These are phyloP conservation scores for Adineta ricciae DNA, from an alignment of 2,888 invertebrate species.

Conservation along the genomic window DNA sequence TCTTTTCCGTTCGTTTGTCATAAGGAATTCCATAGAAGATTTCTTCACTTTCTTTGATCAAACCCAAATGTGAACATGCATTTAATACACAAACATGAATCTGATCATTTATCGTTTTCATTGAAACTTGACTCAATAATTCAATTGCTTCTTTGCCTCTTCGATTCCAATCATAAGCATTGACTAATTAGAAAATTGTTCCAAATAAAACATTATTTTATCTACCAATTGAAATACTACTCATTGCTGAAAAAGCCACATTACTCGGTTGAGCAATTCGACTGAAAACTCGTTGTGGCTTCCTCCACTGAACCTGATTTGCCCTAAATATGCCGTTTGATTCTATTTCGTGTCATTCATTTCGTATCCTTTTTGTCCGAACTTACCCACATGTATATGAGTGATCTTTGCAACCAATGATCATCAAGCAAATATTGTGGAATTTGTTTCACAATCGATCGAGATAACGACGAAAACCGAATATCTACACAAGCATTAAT, in stretches of 20 bases:
- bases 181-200: neutral
- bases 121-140: neutral
- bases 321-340: neutral
- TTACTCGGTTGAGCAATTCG: neutral
- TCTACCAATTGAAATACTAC: neutral
- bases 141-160: no score
- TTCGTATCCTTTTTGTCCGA: neutral
- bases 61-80: conserved; percentile 1
- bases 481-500: neutral
- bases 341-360: neutral
- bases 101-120: neutral
- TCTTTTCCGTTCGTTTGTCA: neutral
- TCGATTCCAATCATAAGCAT: neutral
- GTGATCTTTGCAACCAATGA: neutral
- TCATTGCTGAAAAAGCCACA: neutral
- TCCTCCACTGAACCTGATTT: neutral
- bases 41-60: neutral
- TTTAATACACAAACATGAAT: conserved; percentile 18
- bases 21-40: neutral
- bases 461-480: neutral
- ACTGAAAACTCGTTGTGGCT: neutral
- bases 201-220: no score
- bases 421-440: neutral
- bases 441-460: neutral
- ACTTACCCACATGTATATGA: neutral